A percentile compares a stretch with the other conserved stretches of the same genome.
Evolutionary conservation across 2,888 invertebrate genomes (phyloP).

Genomic region (Bibio marci): DNA sequence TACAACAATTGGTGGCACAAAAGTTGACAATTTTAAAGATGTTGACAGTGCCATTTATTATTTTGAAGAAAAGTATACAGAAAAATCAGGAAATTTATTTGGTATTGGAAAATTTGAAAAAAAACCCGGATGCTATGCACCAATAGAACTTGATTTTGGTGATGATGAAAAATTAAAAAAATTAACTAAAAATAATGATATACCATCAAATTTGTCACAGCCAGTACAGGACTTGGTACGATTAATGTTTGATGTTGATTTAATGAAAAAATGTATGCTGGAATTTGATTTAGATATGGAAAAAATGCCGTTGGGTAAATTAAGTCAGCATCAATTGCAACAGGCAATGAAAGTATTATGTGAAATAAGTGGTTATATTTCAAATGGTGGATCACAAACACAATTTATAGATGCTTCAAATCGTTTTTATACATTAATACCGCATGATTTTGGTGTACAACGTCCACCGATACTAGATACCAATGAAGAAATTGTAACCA

Average conservation of each 20-base stretch:
- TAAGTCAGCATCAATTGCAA: slow-evolving; percentile 79
- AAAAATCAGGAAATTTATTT: slow-evolving; percentile 79
- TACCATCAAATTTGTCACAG: slow-evolving; percentile 47
- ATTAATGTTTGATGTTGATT: slow-evolving; percentile 76
- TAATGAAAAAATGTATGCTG: slow-evolving; percentile 82
- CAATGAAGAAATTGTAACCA: slow-evolving; percentile 49
- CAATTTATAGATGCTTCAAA: slow-evolving; percentile 75
- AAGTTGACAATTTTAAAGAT: slow-evolving; percentile 34
- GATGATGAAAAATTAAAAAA: slow-evolving; percentile 29
- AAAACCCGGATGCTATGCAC: slow-evolving; percentile 58
- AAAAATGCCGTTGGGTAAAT: slow-evolving; percentile 95
- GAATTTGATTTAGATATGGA: slow-evolving; percentile 94
- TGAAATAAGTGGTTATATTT: slow-evolving; percentile 43
- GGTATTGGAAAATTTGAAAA: slow-evolving; percentile 46
- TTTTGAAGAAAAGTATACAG: slow-evolving; percentile 49
- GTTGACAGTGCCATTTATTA: slow-evolving; percentile 37
- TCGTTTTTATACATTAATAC: slow-evolving; percentile 86
- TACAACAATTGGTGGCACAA: slow-evolving; percentile 70
- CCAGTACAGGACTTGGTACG: slow-evolving; percentile 70
- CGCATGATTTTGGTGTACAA: slow-evolving; percentile 81
- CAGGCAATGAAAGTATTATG: slow-evolving; percentile 67
- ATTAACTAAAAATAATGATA: slow-evolving; percentile 30
- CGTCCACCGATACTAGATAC: slow-evolving; percentile 68
- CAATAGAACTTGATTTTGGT: slow-evolving; percentile 81
- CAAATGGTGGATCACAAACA: slow-evolving; percentile 30